Base-by-base conservation (phyloP, 2,113 vertebrate genomes). In the Haplotaxodon microlepis region DNA sequence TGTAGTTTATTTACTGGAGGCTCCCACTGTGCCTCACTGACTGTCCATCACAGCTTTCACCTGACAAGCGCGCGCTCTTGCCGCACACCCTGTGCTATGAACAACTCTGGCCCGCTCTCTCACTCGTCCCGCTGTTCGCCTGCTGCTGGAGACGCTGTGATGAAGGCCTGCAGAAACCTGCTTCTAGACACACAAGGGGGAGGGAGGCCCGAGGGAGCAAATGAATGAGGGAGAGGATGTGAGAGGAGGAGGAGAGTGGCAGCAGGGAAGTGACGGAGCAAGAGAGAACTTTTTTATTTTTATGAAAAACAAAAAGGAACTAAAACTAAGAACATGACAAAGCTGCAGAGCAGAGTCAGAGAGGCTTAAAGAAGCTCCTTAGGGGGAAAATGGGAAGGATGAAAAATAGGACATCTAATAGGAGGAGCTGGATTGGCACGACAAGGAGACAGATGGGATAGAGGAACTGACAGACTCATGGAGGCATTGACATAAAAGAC, bases 381-480 rank as follows among this genome's bases (percentile, higher is more conserved):
- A 24, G 73, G 89, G 89, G 83, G 83, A 5, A 34, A 83, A 42
- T 73, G 38, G 89, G 51, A 29, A 24, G 13, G 78, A 69, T 78
- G 1, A 78, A 86, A 73, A 53, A 61, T 38, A 24, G 85, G 40
- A 82, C 79, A 76, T 86, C 69, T 82, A 84, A 78, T 80, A 78
- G 36, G 61, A 57, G 54, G 38, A 63, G 91, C 8, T 34, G 59
- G 57, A 42, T 84, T 88, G 88, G 87, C 89, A 87, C 2, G 5
- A 90, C n/a, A 42, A 91, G 76, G 84, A 89, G 85, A 90, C 83
- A 89, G 90, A 89, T 86, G 91, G 88, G 27, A 51, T 34, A 4
- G 73, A 78, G 45, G 45, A 78, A 51, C 27, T 78, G 27, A 78
- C 27, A 78, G 45, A 78, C 73, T 51, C 73, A 51, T 34, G 45